Evolutionary conservation across 2,888 invertebrate genomes (phyloP), one percentile per base, ranked within the genome.

Genomic region (Heliconius aoede): DNA sequence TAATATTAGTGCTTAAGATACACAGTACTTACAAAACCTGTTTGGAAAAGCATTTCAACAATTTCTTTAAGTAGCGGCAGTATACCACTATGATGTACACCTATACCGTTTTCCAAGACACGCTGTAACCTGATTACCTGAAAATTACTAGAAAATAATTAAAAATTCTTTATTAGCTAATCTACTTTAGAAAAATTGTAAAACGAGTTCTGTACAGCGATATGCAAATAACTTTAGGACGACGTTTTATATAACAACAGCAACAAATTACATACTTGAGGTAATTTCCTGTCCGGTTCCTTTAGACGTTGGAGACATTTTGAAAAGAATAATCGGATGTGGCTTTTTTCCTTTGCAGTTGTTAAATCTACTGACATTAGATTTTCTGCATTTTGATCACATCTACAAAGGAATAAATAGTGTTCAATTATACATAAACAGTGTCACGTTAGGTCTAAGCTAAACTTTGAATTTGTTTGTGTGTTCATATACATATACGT

Each of bases 1-100:
- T n/a, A n/a, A n/a, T n/a, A n/a, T n/a, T n/a, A n/a, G n/a, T n/a
- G n/a, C n/a, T n/a, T n/a, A n/a, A n/a, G n/a, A n/a, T n/a, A n/a
- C n/a, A 51, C n/a, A n/a, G 62, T 72, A 91, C 98, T 99, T 58
- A 99, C 98, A 80, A 97, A 96, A 9, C 99, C 99, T 81, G 96
- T 96, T 87, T 99, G 98, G 88, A 99, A 99, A 21, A 99, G 94
- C 96, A 99, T 97, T 92, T 99, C 99, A 0, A 99, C 99, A 73
- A 99, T 98, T 95, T 99, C 99, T 88, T 99, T 99, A n/a, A 99
- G 95, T 83, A 99, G 97, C 0, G 99, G 99, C 78, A 99, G 91
- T 82, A 99, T 98, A 18, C 99, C 99, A 89, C 99, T 99, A 91
- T 99, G 99, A 91, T 99, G 99, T 5, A 99, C 97, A 0, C 99